These are phyloP conservation scores for Pogonus chalceus DNA, from an alignment of 1,140 invertebrate genomes.

Conservation along the genomic window DNA sequence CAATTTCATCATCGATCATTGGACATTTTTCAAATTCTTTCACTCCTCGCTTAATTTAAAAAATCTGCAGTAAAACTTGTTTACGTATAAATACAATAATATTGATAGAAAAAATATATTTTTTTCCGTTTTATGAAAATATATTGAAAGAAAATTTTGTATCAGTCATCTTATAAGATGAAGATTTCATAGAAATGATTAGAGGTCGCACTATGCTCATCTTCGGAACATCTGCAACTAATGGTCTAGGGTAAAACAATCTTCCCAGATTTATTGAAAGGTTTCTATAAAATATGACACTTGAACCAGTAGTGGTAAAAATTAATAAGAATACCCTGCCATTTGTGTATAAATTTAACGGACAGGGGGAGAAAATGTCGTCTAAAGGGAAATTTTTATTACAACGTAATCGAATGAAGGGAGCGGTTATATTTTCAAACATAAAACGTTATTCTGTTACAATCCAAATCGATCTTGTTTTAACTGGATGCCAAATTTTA, in stretches of 20 bases:
- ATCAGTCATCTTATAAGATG: no score
- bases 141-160: no score
- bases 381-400: conserved; percentile 6
- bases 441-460: background rate
- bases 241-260: background rate
- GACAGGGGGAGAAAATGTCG: background rate
- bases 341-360: background rate
- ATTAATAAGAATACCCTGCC: background rate
- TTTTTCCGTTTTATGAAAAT: no score
- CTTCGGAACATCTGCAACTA: conserved; percentile 3
- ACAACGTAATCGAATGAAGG: conserved; percentile 1
- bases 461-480: background rate
- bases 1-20: no score
- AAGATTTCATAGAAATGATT: no score
- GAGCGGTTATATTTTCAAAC: background rate
- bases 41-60: no score
- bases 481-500: background rate
- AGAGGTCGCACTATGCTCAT: no score
- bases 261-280: background rate
- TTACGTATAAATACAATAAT: no score
- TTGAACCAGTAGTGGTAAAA: conserved; percentile 4
- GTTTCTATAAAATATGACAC: conserved; percentile 3
- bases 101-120: no score
- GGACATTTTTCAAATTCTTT: no score
- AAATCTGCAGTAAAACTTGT: no score